A percentile compares a stretch with the other conserved stretches of the same genome.
phyloP scores from a whole-genome alignment of 2,888 invertebrate genomes.

The Caenorhabditis doughertyi region DNA sequence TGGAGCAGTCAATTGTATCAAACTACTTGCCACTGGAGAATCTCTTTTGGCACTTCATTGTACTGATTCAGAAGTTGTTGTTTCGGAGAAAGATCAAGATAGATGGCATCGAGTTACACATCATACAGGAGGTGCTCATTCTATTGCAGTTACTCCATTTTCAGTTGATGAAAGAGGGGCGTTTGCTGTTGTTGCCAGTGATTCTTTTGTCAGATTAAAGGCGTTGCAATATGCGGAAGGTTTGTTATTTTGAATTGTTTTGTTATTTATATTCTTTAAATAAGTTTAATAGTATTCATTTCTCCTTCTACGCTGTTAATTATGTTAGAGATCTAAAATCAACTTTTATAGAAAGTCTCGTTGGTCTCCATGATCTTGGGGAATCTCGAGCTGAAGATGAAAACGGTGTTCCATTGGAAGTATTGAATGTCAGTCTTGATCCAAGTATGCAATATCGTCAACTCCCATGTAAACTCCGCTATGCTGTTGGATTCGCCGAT shows the following conservation, averaged over 20 bases:
- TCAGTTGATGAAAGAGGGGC: constrained; percentile 64
- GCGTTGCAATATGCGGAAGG: constrained; percentile 71
- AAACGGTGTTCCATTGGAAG: constrained; percentile 62
- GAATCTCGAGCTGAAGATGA: constrained; percentile 68
- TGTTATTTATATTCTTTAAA: too few species aligned
- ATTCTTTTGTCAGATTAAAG: constrained; percentile 65
- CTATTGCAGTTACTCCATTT: constrained; percentile 68
- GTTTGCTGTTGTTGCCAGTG: constrained; percentile 66
- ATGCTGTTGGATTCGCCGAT: constrained; percentile 69
- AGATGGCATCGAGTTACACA: constrained; percentile 72
- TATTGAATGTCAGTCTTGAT: constrained; percentile 68
- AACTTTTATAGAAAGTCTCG: constrained; percentile 55
- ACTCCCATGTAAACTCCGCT: constrained; percentile 71
- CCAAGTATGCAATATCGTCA: constrained; percentile 72
- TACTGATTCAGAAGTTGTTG: constrained; percentile 66
- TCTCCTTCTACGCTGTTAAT: not conserved
- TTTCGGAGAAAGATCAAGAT: constrained; percentile 70
- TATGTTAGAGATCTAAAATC: too few species aligned
- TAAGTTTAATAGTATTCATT: too few species aligned
- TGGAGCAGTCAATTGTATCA: constrained; percentile 63
- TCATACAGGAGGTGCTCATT: constrained; percentile 69
- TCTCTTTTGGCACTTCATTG: constrained; percentile 65
- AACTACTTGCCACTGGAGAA: constrained; percentile 65
- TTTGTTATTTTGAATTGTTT: not conserved
- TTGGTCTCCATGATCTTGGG: constrained; percentile 70